These are phyloP conservation scores for Potorous gilbertii DNA, from an alignment of 2,797 vertebrate genomes.

Conservation along the genomic window DNA sequence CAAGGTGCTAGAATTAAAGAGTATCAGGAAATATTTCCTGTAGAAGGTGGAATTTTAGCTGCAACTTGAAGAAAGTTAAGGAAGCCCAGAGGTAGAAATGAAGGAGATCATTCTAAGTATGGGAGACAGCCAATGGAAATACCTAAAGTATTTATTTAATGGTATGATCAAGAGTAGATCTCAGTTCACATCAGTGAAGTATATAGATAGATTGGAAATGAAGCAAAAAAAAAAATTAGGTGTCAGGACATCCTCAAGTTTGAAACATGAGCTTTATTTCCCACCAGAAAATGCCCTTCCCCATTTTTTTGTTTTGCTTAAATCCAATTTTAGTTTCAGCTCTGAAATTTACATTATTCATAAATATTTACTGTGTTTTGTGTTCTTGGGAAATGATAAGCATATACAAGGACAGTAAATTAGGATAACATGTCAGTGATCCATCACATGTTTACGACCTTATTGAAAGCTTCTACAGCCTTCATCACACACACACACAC, in stretches of 20 bases:
- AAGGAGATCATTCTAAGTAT: not conserved
- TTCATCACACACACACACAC: not conserved
- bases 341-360: conserved; percentile 22
- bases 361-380: conserved; percentile 22
- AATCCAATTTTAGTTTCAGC: conserved; percentile 5
- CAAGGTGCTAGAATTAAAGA: not conserved
- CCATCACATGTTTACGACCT: not conserved
- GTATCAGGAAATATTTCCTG: not conserved
- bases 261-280: not conserved
- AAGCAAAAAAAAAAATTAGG: conserved; percentile 16
- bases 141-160: not conserved
- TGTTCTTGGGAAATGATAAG: not conserved
- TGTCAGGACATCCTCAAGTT: not conserved
- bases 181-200: not conserved
- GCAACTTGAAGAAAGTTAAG: not conserved
- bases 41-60: not conserved
- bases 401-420: too few relatives aligned
- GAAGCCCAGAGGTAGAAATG: not conserved
- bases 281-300: not conserved
- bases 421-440: not conserved
- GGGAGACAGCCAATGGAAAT: not conserved
- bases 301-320: not conserved
- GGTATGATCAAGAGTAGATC: not conserved
- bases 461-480: not conserved
- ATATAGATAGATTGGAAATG: not conserved